Percentiles rank a stretch among this genome's conserved stretches.
Evolutionary conservation across 1,140 invertebrate genomes (phyloP).

Genomic region (Adoxophyes honmai): DNA sequence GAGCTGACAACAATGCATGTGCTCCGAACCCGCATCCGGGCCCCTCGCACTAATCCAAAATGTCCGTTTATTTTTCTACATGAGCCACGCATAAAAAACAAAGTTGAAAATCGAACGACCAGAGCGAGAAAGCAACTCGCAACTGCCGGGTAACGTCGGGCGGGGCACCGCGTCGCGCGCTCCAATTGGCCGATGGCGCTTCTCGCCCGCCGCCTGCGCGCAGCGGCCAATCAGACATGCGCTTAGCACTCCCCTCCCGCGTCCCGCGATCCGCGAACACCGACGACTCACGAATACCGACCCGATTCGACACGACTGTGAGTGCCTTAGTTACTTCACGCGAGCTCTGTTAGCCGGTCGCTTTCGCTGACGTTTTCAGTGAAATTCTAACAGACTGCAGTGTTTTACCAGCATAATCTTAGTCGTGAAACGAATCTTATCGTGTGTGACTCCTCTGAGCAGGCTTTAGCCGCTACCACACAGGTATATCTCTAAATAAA

Average conservation of each 20-base stretch:
- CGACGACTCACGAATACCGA: slow-evolving; percentile 71
- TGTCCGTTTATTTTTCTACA: slow-evolving; percentile 74
- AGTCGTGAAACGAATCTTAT: background rate
- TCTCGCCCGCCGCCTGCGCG: slow-evolving; percentile 69
- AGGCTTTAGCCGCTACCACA: background rate
- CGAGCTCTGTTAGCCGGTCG: slow-evolving; percentile 55
- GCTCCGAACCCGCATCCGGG: slow-evolving; percentile 60
- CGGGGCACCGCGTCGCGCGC: slow-evolving; percentile 66
- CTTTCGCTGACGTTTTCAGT: slow-evolving; percentile 44
- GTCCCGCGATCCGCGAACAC: slow-evolving; percentile 54
- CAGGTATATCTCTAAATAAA: slow-evolving; percentile 1
- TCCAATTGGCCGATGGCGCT: slow-evolving; percentile 43
- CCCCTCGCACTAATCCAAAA: slow-evolving; percentile 71
- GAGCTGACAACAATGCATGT: slow-evolving; percentile 46
- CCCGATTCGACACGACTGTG: slow-evolving; percentile 74
- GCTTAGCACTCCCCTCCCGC: slow-evolving; percentile 39
- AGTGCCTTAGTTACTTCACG: slow-evolving; percentile 75
- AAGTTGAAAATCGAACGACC: slow-evolving; percentile 32
- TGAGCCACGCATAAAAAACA: slow-evolving; percentile 60
- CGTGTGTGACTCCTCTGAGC: background rate
- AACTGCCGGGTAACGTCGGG: slow-evolving; percentile 47
- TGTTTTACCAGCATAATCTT: background rate
- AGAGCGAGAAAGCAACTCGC: slow-evolving; percentile 44
- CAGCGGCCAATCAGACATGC: slow-evolving; percentile 46
- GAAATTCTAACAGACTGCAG: slow-evolving; percentile 28